These are phyloP conservation scores for Leptinotarsa haldemani DNA, from an alignment of 2,888 invertebrate genomes.

Conservation along the genomic window DNA sequence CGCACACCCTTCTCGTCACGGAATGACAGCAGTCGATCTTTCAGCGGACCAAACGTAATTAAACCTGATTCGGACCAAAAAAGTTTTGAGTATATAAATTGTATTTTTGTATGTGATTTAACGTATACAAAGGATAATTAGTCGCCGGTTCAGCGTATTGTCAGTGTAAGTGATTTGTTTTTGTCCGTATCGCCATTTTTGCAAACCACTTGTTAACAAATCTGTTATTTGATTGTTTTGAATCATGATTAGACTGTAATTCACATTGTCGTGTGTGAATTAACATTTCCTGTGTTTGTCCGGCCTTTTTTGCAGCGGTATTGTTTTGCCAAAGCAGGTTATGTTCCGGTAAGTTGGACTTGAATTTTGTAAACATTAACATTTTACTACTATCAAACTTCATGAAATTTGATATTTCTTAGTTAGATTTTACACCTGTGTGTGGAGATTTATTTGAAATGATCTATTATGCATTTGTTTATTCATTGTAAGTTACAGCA, in stretches of 20 bases:
- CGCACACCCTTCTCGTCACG: constrained; percentile 61
- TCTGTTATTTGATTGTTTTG: constrained; percentile 58
- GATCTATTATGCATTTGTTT: not conserved
- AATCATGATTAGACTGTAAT: constrained; percentile 34
- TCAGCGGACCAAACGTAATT: constrained; percentile 65
- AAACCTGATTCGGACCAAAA: constrained; percentile 62
- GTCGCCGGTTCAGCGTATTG: constrained; percentile 58
- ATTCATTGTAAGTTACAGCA: not conserved
- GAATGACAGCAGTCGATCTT: constrained; percentile 62
- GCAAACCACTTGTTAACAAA: constrained; percentile 66
- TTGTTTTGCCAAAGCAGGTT: constrained; percentile 47
- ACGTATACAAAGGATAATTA: constrained; percentile 56
- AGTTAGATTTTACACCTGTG: constrained; percentile 24
- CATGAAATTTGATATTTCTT: constrained; percentile 6
- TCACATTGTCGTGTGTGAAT: constrained; percentile 48
- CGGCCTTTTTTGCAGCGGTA: constrained; percentile 41
- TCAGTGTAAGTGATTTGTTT: constrained; percentile 56
- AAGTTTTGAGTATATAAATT: constrained; percentile 60
- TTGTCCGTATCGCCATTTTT: constrained; percentile 63
- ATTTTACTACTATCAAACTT: constrained; percentile 22
- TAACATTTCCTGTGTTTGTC: constrained; percentile 49
- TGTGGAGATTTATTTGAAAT: not conserved
- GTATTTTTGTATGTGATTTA: constrained; percentile 63
- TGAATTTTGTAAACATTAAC: constrained; percentile 39
- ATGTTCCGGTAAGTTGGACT: constrained; percentile 57